phyloP scores from a whole-genome alignment of 1,140 invertebrate species.

The Pollicipes pollicipes region DNA sequence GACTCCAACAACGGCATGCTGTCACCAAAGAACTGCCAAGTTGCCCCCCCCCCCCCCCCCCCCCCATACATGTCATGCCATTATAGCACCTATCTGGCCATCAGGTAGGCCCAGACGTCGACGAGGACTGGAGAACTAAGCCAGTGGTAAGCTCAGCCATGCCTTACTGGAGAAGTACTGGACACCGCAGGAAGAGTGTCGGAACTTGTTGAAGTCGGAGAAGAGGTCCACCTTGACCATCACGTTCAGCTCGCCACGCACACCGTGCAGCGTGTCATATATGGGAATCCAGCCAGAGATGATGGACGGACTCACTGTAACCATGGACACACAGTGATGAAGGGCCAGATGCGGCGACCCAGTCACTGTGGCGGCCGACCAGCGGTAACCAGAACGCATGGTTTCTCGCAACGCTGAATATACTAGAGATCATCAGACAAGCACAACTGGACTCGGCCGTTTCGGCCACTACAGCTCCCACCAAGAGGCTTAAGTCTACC shows the following conservation, averaged over 20 bases:
- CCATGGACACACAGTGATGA: neutral
- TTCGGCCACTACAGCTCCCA: no score
- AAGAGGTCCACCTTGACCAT: slow-evolving; percentile 92
- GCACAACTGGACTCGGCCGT: no score
- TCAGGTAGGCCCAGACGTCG: no score
- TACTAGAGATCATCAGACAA: no score
- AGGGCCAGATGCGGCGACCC: neutral
- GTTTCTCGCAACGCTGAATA: neutral
- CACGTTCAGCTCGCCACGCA: slow-evolving; percentile 88
- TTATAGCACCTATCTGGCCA: no score
- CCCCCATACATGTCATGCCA: no score
- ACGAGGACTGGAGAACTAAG: no score
- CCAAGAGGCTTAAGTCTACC: no score
- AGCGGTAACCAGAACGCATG: neutral
- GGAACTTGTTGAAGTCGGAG: slow-evolving; percentile 86
- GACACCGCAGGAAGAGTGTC: slow-evolving; percentile 89
- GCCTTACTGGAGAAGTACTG: slow-evolving; percentile 93
- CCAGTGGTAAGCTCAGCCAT: no score
- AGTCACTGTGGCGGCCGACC: neutral
- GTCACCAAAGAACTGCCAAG: no score
- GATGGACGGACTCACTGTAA: slow-evolving; percentile 21
- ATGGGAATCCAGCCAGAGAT: slow-evolving; percentile 94
- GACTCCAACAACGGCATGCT: no score
- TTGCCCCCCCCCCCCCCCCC: no score
- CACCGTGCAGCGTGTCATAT: slow-evolving; percentile 95